Evolutionary conservation across 2,113 vertebrate species (phyloP), one percentile per base, ranked within the genome.

Genomic region (Siniperca knerii): DNA sequence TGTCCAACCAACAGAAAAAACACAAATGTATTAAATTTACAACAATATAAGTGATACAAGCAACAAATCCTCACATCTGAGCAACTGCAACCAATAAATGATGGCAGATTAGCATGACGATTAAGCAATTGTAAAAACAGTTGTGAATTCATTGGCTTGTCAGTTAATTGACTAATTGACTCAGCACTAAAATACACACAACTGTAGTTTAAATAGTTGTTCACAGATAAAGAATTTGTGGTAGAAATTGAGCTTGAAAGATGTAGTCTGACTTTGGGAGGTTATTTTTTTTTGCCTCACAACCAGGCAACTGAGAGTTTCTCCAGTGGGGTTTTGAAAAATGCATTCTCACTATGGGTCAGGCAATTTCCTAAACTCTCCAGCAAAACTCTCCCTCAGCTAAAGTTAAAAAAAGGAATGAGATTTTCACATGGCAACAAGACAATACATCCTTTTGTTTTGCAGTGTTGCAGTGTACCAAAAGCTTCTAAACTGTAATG

Each of bases 401-500:
- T 65, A n/a, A 25, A 52, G 18, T 54, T 1, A n/a, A 42, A 64
- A 46, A 58, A 13, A 29, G 2, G 11, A 74, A 71, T 18, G 11
- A 16, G 8, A 50, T 58, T 61, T 87, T 35, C 58, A 52, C 74
- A 71, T 42, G 42, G 23, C 23, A 77, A 69, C 71, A 54, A 71
- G 64, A 60, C 40, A 77, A 75, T 10, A 7, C 16, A 9, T 74
- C 16, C 23, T 57, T 60, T 65, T 4, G 2, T 62, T 81, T 75
- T 70, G 46, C 21, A 68, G 58, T 11, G 37, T 23, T 40, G 61
- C 42, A 25, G 6, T 33, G 54, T 2, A 66, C 64, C 60, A 25
- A 87, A 81, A 82, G 48, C 78, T 81, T 48, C 44, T 54, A 3
- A 76, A 77, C 35, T 64, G 54, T 72, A 87, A 87, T 90, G 81